Evolutionary conservation across 2,113 vertebrate genomes (phyloP).

Genomic region (Nibea coibor): DNA sequence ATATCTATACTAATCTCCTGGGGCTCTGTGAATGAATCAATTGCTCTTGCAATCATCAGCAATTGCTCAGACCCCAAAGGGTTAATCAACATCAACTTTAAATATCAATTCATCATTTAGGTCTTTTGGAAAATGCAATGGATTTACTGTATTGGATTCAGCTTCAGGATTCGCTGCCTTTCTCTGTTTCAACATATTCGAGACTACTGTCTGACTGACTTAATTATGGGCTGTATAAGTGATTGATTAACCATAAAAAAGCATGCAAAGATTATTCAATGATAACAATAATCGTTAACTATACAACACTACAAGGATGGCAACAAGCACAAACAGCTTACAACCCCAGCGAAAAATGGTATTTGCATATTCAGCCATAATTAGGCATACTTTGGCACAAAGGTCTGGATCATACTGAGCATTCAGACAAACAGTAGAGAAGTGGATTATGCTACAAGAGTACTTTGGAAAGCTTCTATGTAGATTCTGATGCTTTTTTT

Average conservation of each 20-base stretch:
- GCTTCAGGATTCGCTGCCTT: neutral
- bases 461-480: neutral
- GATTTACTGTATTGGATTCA: neutral
- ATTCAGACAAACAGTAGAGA: constrained; percentile 20
- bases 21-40: too few relatives aligned
- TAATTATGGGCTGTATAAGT: neutral
- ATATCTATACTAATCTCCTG: too few relatives aligned
- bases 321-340: neutral
- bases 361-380: constrained; percentile 7
- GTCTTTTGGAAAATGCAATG: neutral
- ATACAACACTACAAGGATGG: neutral
- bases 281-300: neutral
- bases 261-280: neutral
- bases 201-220: neutral
- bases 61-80: too few relatives aligned
- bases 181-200: neutral
- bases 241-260: constrained; percentile 6
- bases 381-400: constrained; percentile 18
- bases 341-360: neutral
- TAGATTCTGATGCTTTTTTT: neutral
- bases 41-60: too few relatives aligned
- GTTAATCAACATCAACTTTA: too few relatives aligned
- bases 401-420: constrained; percentile 13
- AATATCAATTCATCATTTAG: neutral
- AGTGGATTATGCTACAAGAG: constrained; percentile 33